Percentiles rank a stretch among this genome's conserved stretches.
These are phyloP conservation scores for Bombus cullumanus DNA, from an alignment of 1,140 invertebrate genomes.

Conservation along the genomic window DNA sequence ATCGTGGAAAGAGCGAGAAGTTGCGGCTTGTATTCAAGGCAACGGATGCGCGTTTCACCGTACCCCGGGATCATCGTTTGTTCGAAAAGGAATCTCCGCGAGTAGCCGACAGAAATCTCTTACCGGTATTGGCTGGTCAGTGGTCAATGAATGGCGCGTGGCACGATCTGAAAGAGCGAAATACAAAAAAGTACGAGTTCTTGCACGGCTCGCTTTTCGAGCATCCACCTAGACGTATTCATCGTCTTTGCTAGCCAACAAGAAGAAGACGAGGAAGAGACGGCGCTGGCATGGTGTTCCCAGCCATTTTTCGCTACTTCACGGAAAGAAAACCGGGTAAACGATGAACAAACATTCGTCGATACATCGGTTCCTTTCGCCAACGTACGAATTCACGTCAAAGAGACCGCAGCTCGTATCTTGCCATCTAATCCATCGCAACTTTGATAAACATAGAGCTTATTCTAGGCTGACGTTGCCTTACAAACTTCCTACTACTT, in stretches of 20 bases:
- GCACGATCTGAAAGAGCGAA: conserved; percentile 14
- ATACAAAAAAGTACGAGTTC: background rate
- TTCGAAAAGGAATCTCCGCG: background rate
- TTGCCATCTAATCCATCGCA: background rate
- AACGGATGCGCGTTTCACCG: background rate
- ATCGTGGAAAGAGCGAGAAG: background rate
- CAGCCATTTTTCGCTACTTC: background rate
- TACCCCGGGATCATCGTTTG: background rate
- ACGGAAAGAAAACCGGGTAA: background rate
- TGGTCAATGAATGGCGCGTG: background rate
- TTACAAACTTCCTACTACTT: background rate
- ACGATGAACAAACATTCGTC: conserved; percentile 12
- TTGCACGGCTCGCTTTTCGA: background rate
- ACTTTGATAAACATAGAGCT: background rate
- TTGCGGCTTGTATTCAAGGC: background rate
- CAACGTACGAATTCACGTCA: background rate
- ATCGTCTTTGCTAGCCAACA: background rate
- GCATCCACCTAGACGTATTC: conserved; percentile 8
- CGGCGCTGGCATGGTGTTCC: background rate
- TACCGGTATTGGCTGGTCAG: conserved; percentile 37
- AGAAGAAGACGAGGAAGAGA: no score
- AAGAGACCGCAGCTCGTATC: background rate
- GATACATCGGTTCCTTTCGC: background rate
- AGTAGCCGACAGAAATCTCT: background rate
- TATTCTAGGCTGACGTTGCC: background rate